phyloP scores from a whole-genome alignment of 2,888 invertebrate genomes.

The Tetrapedia diversipes region DNA sequence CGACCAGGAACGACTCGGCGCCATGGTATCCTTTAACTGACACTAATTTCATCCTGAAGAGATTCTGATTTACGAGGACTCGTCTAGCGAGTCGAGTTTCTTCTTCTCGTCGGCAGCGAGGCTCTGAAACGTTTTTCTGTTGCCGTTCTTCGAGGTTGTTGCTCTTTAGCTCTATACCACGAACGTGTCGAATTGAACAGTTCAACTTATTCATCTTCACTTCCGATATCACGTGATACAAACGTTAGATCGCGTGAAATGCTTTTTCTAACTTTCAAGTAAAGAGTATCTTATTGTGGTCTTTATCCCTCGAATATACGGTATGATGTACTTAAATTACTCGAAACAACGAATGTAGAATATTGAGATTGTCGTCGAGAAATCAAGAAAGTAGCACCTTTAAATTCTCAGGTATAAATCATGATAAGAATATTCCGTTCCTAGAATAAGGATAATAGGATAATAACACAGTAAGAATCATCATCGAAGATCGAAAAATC shows the following conservation, averaged over 20 bases:
- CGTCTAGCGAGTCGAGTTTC: constrained; percentile 61
- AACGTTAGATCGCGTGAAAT: no score
- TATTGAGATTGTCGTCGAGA: neutral
- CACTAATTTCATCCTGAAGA: constrained; percentile 71
- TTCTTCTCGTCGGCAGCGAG: constrained; percentile 56
- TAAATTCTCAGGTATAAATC: neutral
- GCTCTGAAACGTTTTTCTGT: constrained; percentile 57
- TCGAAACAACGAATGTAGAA: neutral
- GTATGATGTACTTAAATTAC: neutral
- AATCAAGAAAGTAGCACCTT: neutral
- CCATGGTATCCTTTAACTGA: constrained; percentile 60
- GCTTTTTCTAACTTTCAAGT: no score
- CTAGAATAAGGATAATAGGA: no score
- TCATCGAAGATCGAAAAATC: no score
- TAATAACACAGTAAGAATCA: no score
- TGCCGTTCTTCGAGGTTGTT: constrained; percentile 47
- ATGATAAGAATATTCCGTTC: neutral
- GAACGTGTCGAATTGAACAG: constrained; percentile 36
- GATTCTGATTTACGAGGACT: constrained; percentile 68
- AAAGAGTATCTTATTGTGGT: no score
- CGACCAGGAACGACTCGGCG: constrained; percentile 34
- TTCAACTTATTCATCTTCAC: constrained; percentile 12
- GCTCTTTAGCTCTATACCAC: constrained; percentile 40
- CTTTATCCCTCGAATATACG: neutral
- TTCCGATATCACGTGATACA: neutral